Base-by-base conservation (phyloP, 2,797 vertebrate species). In the Trachurus trachurus region DNA sequence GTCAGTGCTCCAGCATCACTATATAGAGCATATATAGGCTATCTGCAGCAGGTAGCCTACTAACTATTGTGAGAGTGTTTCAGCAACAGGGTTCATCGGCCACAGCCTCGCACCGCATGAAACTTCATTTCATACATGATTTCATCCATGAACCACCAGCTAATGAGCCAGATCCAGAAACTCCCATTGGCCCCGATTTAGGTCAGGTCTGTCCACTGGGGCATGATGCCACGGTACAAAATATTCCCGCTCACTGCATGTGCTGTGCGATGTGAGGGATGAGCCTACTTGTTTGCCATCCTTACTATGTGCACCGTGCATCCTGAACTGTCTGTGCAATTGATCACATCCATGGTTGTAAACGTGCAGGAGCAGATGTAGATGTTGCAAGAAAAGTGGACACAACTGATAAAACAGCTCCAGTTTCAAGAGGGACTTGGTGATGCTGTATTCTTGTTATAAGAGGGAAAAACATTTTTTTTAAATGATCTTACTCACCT, bases 401-500 rank as follows among this genome's bases (percentile, higher is more conserved):
- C 15, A 5, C 1, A 17, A 17, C n/a, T 61, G 39, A 1, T 22
- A 13, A 22, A 66, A 44, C 31, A 47, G 22, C 6, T 47, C 26
- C 16, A 26, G 15, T 64, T 71, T 64, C 22, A 50, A 44, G 39
- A 52, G 34, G 40, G n/a, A 16, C 44, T 45, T 40, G 10, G 39
- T 40, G 39, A 40, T 9, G 8, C 9, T 40, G 39, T 40, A 9
- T 9, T 40, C 3, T 9, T 40, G 9, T 40, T 40, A 40, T 10
- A 40, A 40, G 10, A 40, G 39, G 9, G 9, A 39, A 40, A 40
- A 40, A 6, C 15, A 17, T 47, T 7, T 26, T 26, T 26, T 26
- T 26, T 26, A 19, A 22, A 47, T 16, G 13, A 44, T 10, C 6
- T 3, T 40, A 93, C 94, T 95, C 76, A 95, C 94, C 92, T 58